Evolutionary conservation across 2,113 vertebrate genomes (phyloP).

Genomic region (Gasterosteus nipponicus): DNA sequence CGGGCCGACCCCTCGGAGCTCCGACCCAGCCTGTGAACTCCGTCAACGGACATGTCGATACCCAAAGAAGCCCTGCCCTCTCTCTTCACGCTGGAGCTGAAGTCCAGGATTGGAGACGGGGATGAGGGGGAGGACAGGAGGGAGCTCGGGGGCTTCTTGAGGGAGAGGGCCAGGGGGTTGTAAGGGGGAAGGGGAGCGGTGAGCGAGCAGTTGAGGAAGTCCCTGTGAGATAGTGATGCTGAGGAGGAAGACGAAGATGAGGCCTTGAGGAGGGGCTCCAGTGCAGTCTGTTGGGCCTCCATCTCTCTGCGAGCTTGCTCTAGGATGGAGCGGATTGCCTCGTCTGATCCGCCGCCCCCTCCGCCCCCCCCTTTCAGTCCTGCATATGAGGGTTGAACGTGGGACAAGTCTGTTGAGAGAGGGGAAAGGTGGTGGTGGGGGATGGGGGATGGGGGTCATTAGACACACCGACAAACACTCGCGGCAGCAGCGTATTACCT

Average conservation of each 20-base stretch:
- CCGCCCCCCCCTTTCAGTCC: constrained; percentile 76
- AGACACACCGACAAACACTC: constrained; percentile 10
- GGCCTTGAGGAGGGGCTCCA: constrained; percentile 92
- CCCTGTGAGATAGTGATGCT: constrained; percentile 85
- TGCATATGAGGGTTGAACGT: constrained; percentile 69
- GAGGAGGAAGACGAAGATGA: constrained; percentile 80
- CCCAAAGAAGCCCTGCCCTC: constrained; percentile 82
- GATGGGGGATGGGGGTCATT: background rate
- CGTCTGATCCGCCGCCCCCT: constrained; percentile 85
- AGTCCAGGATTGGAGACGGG: constrained; percentile 84
- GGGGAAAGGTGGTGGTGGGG: background rate
- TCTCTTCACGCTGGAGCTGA: constrained; percentile 85
- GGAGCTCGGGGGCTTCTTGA: constrained; percentile 87
- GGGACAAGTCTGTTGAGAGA: constrained; percentile 86
- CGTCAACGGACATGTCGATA: constrained; percentile 82
- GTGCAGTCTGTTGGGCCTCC: constrained; percentile 93
- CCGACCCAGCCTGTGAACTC: constrained; percentile 80
- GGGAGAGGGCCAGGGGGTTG: constrained; percentile 88
- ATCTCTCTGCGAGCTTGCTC: constrained; percentile 95
- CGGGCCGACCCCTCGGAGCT: constrained; percentile 82
- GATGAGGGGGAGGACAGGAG: constrained; percentile 82
- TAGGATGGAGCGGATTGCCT: constrained; percentile 94
- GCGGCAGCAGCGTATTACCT: constrained; percentile 7
- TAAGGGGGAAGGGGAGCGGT: constrained; percentile 87
- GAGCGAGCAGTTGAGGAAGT: constrained; percentile 88